These are phyloP conservation scores for Hippocampus mohnikei DNA, from an alignment of 2,113 vertebrate species.

Conservation along the genomic window DNA sequence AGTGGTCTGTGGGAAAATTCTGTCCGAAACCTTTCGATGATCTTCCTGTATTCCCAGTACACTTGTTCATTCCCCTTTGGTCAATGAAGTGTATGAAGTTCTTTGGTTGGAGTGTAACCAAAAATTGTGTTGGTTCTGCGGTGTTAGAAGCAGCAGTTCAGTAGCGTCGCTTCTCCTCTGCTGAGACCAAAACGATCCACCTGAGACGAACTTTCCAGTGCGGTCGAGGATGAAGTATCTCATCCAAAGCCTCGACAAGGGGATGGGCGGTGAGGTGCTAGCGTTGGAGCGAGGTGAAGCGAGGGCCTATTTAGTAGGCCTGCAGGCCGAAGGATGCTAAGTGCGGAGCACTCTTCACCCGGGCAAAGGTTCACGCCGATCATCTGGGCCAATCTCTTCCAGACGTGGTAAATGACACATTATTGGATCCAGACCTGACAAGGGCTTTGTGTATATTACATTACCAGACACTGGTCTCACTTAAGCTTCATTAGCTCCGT, in stretches of 20 bases:
- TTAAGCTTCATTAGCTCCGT: constrained; percentile 89
- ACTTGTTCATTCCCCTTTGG: constrained; percentile 77
- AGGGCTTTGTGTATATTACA: constrained; percentile 84
- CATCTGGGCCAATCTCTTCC: constrained; percentile 97
- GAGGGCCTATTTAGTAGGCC: constrained; percentile 49
- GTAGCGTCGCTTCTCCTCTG: neutral
- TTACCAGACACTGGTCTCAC: constrained; percentile 89
- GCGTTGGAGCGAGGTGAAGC: constrained; percentile 20
- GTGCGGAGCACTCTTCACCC: constrained; percentile 85
- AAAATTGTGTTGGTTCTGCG: neutral
- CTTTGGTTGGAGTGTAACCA: constrained; percentile 3
- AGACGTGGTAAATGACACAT: constrained; percentile 98
- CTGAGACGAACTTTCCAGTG: constrained; percentile 7
- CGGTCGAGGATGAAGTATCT: constrained; percentile 3
- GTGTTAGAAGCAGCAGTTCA: neutral
- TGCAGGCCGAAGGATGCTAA: constrained; percentile 73
- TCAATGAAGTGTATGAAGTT: constrained; percentile 1
- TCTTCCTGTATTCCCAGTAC: constrained; percentile 45
- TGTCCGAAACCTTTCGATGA: neutral
- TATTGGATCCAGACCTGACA: constrained; percentile 99
- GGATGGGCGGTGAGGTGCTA: constrained; percentile 31
- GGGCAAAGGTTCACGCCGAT: constrained; percentile 98
- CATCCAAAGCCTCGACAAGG: constrained; percentile 32
- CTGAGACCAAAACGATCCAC: neutral
- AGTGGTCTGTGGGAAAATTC: neutral